A percentile compares a stretch with the other conserved stretches of the same genome.
Conservation (phyloP, 1,140 invertebrate species). For the Neotoxoptera formosana region DNA sequence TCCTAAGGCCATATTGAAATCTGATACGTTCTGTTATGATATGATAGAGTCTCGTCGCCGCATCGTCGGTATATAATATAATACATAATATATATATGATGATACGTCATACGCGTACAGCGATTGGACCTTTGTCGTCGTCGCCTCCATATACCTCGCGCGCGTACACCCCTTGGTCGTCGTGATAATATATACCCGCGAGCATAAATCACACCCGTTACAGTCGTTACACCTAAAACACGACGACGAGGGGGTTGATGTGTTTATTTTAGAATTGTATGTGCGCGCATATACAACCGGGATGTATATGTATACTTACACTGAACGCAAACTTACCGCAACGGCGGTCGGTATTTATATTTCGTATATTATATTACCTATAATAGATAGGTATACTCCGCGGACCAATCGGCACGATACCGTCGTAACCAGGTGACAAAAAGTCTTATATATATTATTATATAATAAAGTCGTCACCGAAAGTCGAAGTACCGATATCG, state of each 20-base stretch:
- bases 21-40: not conserved
- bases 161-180: not conserved
- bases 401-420: not conserved
- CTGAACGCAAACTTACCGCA: not conserved
- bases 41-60: not conserved
- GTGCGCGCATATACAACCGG: not conserved
- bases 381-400: not conserved
- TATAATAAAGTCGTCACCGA: not conserved
- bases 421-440: not conserved
- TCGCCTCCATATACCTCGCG: not conserved
- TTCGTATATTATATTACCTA: not conserved
- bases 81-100: not conserved
- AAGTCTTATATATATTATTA: not conserved
- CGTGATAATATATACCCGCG: not conserved
- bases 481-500: not conserved
- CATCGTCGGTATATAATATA: not conserved
- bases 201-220: not conserved
- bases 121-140: not conserved
- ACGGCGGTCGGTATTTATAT: not conserved
- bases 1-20: constrained; percentile 28
- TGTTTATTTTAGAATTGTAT: not conserved
- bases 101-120: not conserved
- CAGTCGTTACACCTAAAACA: not conserved
- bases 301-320: not conserved
- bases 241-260: no score